phyloP scores from a whole-genome alignment of 2,888 invertebrate genomes.

The Scaptomyza cyrtandrae region DNA sequence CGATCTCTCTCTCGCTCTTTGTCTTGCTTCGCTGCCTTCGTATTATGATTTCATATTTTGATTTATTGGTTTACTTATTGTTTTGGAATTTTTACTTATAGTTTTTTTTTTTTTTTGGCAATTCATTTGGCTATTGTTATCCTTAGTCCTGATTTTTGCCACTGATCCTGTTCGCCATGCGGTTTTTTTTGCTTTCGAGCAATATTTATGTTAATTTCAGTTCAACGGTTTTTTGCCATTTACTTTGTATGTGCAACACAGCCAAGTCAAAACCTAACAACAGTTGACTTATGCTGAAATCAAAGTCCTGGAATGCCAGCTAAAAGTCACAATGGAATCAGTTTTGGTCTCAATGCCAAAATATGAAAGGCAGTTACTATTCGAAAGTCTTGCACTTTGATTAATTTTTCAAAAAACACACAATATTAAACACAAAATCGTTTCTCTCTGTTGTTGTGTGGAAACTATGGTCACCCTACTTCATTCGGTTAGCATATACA shows the following conservation, averaged over 20 bases:
- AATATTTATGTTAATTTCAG: constrained; percentile 50
- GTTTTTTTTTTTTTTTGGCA: constrained; percentile 36
- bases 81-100: constrained; percentile 54
- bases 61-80: constrained; percentile 78
- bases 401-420: not conserved
- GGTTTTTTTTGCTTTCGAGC: constrained; percentile 38
- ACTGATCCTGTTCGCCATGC: constrained; percentile 39
- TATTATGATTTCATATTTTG: constrained; percentile 78
- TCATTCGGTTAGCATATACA: not conserved
- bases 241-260: too few species aligned
- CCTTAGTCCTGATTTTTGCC: constrained; percentile 25
- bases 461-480: not conserved
- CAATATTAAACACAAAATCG: too few species aligned
- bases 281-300: too few species aligned
- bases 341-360: too few species aligned
- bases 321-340: too few species aligned
- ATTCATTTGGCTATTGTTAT: constrained; percentile 45
- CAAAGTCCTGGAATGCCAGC: too few species aligned
- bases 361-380: too few species aligned
- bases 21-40: constrained; percentile 37
- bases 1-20: constrained; percentile 26
- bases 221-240: constrained; percentile 26
- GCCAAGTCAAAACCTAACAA: too few species aligned
- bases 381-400: too few species aligned
- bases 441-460: not conserved